Evolutionary conservation across 2,888 invertebrate genomes (phyloP).

Genomic region (Drosophila fulvimacula): DNA sequence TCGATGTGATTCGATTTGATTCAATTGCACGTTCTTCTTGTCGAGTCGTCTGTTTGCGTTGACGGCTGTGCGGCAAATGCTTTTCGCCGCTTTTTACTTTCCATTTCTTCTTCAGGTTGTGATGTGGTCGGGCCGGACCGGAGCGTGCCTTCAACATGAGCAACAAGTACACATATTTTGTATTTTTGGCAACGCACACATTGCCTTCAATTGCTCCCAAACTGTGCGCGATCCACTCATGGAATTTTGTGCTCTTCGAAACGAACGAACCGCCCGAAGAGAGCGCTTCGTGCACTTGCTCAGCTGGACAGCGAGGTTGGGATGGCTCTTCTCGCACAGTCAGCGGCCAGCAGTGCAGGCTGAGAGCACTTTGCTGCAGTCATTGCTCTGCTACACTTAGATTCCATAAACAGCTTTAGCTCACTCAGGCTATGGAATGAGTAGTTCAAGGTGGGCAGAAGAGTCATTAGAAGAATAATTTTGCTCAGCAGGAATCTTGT

Average conservation of each 20-base stretch:
- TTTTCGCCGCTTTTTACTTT: slow-evolving; percentile 68
- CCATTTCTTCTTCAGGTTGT: slow-evolving; percentile 61
- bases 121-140: slow-evolving; percentile 17
- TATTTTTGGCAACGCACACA: slow-evolving; percentile 58
- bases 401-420: background rate
- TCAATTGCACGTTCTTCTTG: background rate
- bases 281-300: slow-evolving; percentile 17
- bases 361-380: background rate
- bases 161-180: slow-evolving; percentile 14
- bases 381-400: background rate
- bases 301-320: slow-evolving; percentile 15
- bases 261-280: slow-evolving; percentile 16
- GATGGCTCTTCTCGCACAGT: background rate
- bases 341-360: background rate
- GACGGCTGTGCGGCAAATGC: slow-evolving; percentile 74
- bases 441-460: background rate
- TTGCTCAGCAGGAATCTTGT: background rate
- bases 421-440: background rate
- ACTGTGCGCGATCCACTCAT: slow-evolving; percentile 60
- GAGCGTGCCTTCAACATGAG: slow-evolving; percentile 38
- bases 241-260: slow-evolving; percentile 54
- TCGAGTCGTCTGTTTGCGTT: slow-evolving; percentile 68
- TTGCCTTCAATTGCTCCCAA: slow-evolving; percentile 60
- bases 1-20: background rate
- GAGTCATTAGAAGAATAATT: background rate